Evolutionary conservation across 2,888 invertebrate genomes (phyloP), one percentile per base, ranked within the genome.

Genomic region (Dendrolimus houi): DNA sequence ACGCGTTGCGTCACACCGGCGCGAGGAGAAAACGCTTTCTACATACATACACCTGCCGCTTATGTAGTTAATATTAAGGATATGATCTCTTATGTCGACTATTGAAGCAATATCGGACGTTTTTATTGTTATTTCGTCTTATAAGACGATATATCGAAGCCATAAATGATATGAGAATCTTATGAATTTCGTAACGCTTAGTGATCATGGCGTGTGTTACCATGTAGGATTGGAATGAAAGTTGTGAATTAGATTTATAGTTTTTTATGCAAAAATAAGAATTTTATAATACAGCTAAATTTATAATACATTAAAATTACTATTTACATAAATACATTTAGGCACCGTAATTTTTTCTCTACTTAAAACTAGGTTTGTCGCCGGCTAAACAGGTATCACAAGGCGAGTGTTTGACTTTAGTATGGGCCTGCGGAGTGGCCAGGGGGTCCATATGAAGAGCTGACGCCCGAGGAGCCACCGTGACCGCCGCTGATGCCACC

Each of bases 341-440:
- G 90, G 89, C 90, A 90, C 90, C 90, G 90, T 89, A 89, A 87
- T 88, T 89, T 90, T 89, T 89, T 88, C 83, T 83, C 88, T 89
- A 89, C 89, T 89, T 90, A 89, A 68, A 74, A 79, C 84, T 88
- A 87, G 69, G 66, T 83, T 81, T 83, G 80, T 86, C 87, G 88
- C 87, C 87, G 87, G 85, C 88, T 77, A 74, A 85, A 83, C 87
- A 85, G 86, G 81, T 90, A 90, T 89, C 89, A 89, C 90, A 89
- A 80, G 80, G 76, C 47, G 77, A 72, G 78, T 75, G 81, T 81
- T 68, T 61, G 59, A 63, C 63, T 73, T 83, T 92, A 92, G 81
- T 94, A 94, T 64, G 94, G 94, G 76, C 94, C 94, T 73, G 93
- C 93, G 74, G 94, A 94, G 74, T 92, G 92, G 63, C 92, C 93